Evolutionary conservation across 2,113 vertebrate genomes (phyloP).

Genomic region (Vombatus ursinus): DNA sequence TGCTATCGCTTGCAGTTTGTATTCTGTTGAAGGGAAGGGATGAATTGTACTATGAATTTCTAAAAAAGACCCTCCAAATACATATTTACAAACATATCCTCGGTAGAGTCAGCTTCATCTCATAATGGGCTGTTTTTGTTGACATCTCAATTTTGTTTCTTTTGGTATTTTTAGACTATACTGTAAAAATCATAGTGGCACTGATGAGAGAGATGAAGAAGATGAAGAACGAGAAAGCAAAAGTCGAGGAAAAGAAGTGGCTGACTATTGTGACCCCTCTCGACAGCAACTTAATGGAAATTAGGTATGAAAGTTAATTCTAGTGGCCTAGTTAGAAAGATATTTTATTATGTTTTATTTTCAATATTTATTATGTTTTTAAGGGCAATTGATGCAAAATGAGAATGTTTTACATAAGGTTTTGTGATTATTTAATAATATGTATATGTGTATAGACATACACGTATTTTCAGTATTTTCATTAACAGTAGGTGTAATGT

Average conservation of each 20-base stretch:
- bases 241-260: slow-evolving; percentile 92
- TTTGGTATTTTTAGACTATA: slow-evolving; percentile 88
- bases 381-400: slow-evolving; percentile 73
- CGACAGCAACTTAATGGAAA: slow-evolving; percentile 95
- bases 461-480: too few species aligned
- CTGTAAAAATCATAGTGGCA: slow-evolving; percentile 99
- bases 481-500: slow-evolving; percentile 54
- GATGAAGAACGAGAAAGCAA: slow-evolving; percentile 98
- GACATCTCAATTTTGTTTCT: slow-evolving; percentile 63
- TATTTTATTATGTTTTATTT: slow-evolving; percentile 74
- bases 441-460: too few species aligned
- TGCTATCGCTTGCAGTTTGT: too few species aligned
- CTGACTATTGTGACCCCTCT: slow-evolving; percentile 86
- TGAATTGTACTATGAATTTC: too few species aligned
- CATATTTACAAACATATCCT: too few species aligned
- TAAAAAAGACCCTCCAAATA: too few species aligned
- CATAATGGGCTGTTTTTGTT: neutral
- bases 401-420: too few species aligned
- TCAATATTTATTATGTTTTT: slow-evolving; percentile 62
- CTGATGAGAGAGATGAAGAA: slow-evolving; percentile 98
- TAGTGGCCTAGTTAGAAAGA: too few species aligned
- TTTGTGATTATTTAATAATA: too few species aligned
- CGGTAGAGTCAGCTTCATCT: too few species aligned
- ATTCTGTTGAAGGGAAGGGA: too few species aligned
- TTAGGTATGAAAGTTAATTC: too few species aligned